phyloP scores from a whole-genome alignment of 2,113 vertebrate species.

The Lepisosteus osseus region DNA sequence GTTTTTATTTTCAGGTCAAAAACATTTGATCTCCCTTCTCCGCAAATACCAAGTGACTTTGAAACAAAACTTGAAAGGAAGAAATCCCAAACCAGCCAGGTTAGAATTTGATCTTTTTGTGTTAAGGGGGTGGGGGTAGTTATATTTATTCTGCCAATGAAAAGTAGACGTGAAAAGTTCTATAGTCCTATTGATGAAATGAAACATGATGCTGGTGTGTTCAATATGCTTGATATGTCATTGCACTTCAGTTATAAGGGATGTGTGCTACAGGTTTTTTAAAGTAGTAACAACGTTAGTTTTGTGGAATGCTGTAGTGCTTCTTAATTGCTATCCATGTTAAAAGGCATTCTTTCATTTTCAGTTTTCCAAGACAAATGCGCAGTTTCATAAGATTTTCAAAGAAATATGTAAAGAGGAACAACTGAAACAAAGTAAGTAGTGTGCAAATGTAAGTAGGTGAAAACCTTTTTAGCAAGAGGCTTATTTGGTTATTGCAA shows the following conservation, averaged over 20 bases:
- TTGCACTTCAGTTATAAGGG: not conserved
- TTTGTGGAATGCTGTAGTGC: too few species aligned
- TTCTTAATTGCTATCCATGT: not conserved
- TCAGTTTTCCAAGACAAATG: constrained; percentile 83
- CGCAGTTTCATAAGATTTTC: constrained; percentile 94
- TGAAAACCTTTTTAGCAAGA: not conserved
- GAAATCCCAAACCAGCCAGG: constrained; percentile 81
- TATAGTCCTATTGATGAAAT: too few species aligned
- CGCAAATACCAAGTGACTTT: constrained; percentile 52
- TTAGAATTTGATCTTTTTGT: constrained; percentile 34
- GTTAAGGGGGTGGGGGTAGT: too few species aligned
- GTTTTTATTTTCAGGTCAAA: constrained; percentile 68
- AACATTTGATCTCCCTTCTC: constrained; percentile 63
- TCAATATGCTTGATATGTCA: not conserved
- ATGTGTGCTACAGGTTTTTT: too few species aligned
- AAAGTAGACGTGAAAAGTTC: not conserved
- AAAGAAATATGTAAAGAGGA: constrained; percentile 86
- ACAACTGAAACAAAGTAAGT: constrained; percentile 87
- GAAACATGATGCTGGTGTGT: not conserved
- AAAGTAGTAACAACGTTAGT: too few species aligned
- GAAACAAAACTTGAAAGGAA: constrained; percentile 80
- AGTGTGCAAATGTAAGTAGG: not conserved
- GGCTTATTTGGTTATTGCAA: too few species aligned
- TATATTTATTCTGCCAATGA: constrained; percentile 15
- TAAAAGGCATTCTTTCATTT: constrained; percentile 45